These are phyloP conservation scores for Nipponia nippon DNA, from an alignment of 2,113 vertebrate species.

Conservation along the genomic window DNA sequence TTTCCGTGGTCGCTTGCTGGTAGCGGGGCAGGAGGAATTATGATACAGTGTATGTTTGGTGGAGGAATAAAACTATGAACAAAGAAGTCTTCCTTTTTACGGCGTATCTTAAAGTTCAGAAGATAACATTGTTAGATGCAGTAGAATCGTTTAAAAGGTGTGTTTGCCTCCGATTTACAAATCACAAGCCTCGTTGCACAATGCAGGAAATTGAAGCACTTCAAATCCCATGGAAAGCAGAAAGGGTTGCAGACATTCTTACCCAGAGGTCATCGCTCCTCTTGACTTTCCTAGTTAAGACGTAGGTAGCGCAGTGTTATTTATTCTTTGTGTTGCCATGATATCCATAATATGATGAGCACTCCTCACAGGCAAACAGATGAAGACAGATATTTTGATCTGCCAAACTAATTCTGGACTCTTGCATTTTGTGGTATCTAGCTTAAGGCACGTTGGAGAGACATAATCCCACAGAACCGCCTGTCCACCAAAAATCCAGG, in stretches of 20 bases:
- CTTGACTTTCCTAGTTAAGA: neutral
- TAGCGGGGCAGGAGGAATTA: neutral
- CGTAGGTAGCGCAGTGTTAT: neutral
- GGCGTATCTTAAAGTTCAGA: neutral
- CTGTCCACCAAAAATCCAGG: neutral
- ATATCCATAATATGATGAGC: neutral
- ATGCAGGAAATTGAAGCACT: neutral
- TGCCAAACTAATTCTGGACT: neutral
- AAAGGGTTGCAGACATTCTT: neutral
- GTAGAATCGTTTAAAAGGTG: neutral
- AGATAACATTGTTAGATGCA: neutral
- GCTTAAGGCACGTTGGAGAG: neutral
- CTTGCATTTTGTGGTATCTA: neutral
- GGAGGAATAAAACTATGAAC: neutral
- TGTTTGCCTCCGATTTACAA: neutral
- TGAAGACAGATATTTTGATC: neutral
- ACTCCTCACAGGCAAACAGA: neutral
- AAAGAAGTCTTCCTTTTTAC: neutral
- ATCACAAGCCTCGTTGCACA: neutral
- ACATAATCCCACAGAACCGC: neutral
- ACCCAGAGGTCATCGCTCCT: fast-evolving
- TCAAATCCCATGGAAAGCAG: neutral
- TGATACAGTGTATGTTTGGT: fast-evolving
- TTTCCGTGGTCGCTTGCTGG: neutral
- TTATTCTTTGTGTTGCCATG: neutral